Conservation (phyloP, 2,797 vertebrate species). For the Enteromius trimaculatus region DNA sequence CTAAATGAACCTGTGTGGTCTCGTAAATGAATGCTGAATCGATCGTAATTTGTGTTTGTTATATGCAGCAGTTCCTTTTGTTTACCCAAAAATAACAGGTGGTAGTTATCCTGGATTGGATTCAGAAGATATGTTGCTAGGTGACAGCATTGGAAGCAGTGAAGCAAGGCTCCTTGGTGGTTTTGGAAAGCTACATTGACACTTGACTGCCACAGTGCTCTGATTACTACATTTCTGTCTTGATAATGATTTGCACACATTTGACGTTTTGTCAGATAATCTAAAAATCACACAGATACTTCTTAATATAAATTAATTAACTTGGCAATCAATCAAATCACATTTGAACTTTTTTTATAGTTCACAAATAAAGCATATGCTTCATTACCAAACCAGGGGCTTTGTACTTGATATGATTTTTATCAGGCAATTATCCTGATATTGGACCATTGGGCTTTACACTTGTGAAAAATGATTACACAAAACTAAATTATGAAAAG, state of each 20-base stretch:
- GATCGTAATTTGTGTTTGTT: slow-evolving; percentile 14
- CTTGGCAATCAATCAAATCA: neutral
- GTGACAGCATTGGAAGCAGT: slow-evolving; percentile 76
- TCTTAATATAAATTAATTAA: neutral
- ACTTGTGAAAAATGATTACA: neutral
- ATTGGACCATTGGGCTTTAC: neutral
- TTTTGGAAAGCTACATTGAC: slow-evolving; percentile 45
- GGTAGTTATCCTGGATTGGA: slow-evolving; percentile 60
- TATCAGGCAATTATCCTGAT: neutral
- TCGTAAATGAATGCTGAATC: slow-evolving; percentile 14
- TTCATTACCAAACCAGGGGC: neutral
- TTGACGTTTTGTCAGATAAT: neutral
- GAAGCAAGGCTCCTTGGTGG: slow-evolving; percentile 65
- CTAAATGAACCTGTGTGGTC: neutral
- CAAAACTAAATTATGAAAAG: neutral
- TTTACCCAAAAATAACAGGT: slow-evolving; percentile 37
- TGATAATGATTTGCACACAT: neutral
- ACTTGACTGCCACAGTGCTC: slow-evolving; percentile 20
- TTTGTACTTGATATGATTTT: neutral
- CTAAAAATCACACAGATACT: neutral
- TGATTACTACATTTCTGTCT: neutral
- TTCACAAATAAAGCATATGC: neutral
- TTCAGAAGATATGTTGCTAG: slow-evolving; percentile 78
- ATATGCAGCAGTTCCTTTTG: neutral
- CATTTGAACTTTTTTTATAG: neutral